Evolutionary conservation across 2,797 vertebrate species (phyloP), one percentile per base, ranked within the genome.

Genomic region (Melanogrammus aeglefinus): DNA sequence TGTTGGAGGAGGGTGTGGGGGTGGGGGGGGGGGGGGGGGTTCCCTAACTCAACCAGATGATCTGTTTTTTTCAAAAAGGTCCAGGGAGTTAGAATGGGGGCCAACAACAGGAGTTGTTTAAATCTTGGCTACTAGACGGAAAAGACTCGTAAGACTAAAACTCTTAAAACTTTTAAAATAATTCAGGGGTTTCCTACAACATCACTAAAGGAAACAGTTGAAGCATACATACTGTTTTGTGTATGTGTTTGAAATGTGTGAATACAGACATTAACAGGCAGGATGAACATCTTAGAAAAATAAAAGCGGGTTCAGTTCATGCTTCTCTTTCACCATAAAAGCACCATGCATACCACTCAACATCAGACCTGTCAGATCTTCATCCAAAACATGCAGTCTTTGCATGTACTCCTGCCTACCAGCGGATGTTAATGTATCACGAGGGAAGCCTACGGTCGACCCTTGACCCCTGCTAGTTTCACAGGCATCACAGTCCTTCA

Each of bases 371-470:
- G 12, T 75, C 31, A 31, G 18, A 83, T 36, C 21, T 41, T 81
- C 76, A 81, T 38, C 6, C 75, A 74, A 29, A 78, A 47, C 18
- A 36, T n/a, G 0, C 51, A 76, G 36, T 44, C 73, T 89, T 91
- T 88, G 83, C 89, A 91, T 86, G 85, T 83, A 31, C 76, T 38
- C 24, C 9, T 13, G 13, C 78, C 80, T 87, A 82, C 84, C 84
- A 82, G 82, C 57, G 36, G 87, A 91, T 87, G 90, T 93, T 93
- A 92, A 91, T 91, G 78, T 83, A 81, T 93, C 85, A 94, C 90
- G 80, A 90, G 80, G 79, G 47, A 77, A 33, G 84, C 63, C 82
- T 76, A 1, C 63, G 12, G 63, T 74, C 90, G 87, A 92, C 88
- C 91, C 92, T 93, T 92, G 90, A 79, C 88, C 84, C 83, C 8